These are phyloP conservation scores for Peucedramus taeniatus DNA, from an alignment of 2,113 vertebrate genomes.

Conservation along the genomic window DNA sequence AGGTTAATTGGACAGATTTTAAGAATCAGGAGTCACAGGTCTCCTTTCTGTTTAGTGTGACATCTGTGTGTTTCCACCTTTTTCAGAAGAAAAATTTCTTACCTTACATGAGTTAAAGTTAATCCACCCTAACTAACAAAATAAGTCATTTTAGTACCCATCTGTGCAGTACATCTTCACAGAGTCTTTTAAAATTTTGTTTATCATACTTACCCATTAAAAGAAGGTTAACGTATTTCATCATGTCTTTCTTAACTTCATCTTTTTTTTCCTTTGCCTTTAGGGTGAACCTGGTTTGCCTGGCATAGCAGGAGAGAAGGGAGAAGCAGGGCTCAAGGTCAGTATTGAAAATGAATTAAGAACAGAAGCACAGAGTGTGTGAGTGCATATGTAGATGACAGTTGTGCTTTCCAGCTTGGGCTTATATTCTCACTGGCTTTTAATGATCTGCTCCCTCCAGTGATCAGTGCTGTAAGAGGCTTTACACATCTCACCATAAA, in stretches of 20 bases:
- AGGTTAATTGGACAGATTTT: neutral
- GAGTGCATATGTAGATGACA: neutral
- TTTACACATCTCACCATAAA: neutral
- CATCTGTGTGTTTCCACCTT: neutral
- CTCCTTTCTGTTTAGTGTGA: neutral
- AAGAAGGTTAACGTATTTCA: neutral
- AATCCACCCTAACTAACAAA: neutral
- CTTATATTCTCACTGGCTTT: neutral
- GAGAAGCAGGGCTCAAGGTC: slow-evolving; percentile 87
- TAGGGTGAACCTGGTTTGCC: slow-evolving; percentile 89
- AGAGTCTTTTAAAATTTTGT: neutral
- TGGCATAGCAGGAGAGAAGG: slow-evolving; percentile 79
- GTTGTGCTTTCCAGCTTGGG: neutral
- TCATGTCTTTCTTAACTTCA: neutral
- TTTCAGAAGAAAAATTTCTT: neutral
- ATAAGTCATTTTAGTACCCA: neutral
- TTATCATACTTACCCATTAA: neutral
- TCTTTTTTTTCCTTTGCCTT: slow-evolving; percentile 34
- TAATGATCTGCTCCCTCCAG: neutral
- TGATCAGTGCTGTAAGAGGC: neutral
- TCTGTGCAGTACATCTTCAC: neutral
- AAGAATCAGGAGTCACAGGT: neutral
- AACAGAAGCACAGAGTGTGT: neutral
- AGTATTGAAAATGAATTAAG: slow-evolving; percentile 54
- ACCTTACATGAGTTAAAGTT: neutral